A percentile compares a stretch with the other conserved stretches of the same genome.
Conservation (phyloP, 2,888 invertebrate genomes). For the Arrhopalites spinosus region DNA sequence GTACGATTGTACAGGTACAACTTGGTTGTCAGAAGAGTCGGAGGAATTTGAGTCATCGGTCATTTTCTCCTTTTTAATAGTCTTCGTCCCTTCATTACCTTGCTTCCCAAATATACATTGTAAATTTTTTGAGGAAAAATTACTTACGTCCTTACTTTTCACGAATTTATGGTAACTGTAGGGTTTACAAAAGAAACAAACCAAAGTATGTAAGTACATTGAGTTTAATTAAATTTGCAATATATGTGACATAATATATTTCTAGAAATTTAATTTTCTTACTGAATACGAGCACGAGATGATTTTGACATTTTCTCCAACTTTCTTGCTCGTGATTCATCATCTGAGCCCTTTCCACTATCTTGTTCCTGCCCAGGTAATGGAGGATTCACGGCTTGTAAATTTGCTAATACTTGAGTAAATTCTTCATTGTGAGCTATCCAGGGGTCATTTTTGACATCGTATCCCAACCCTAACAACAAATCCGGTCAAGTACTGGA, state of each 20-base stretch:
- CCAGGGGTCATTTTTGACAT: slow-evolving; percentile 49
- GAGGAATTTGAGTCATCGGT: too few species aligned
- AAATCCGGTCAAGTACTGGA: not conserved
- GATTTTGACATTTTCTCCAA: slow-evolving; percentile 50
- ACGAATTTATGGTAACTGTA: slow-evolving; percentile 52
- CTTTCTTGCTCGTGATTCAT: slow-evolving; percentile 15
- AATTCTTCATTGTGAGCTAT: slow-evolving; percentile 50
- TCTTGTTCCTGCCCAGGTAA: not conserved
- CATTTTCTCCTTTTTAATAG: too few species aligned
- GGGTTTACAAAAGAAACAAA: slow-evolving; percentile 18
- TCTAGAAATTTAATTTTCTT: slow-evolving; percentile 35
- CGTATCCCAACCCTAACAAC: slow-evolving; percentile 49
- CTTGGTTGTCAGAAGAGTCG: not conserved
- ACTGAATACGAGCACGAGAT: slow-evolving; percentile 52
- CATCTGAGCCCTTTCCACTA: not conserved
- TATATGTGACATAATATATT: too few species aligned
- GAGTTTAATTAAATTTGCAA: too few species aligned
- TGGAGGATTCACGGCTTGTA: not conserved
- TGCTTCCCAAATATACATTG: slow-evolving; percentile 41
- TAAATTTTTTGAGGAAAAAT: slow-evolving; percentile 45
- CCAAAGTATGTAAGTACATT: not conserved
- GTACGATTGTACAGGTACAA: not conserved
- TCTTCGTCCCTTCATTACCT: too few species aligned
- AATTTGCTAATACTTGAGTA: slow-evolving; percentile 38
- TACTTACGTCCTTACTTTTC: slow-evolving; percentile 53